Evolutionary conservation across 1,140 invertebrate genomes (phyloP), one percentile per base, ranked within the genome.

Genomic region (Protaetia brevitarsis): DNA sequence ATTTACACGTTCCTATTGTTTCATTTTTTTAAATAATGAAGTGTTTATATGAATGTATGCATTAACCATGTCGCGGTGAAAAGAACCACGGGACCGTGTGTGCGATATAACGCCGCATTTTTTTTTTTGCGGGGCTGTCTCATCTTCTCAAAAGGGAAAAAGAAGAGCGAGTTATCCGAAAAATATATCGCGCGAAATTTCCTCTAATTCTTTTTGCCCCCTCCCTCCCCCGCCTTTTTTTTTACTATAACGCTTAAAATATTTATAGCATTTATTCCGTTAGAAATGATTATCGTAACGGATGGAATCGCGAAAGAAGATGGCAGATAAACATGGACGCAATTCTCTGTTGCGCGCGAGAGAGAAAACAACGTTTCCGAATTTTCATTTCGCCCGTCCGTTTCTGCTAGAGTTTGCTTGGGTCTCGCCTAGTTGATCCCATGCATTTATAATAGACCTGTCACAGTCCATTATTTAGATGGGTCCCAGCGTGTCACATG

Each of bases 361-460:
- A 45, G 16, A 37, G 5, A 45, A 21, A 4, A 19, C 41, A 45
- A 21, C 41, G 10, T 21, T n/a, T 45, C 41, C 13, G 13, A 45
- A 45, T 45, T 45, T 45, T 41, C 37, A 16, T 13, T 41, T 45
- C 41, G 23, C 19, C 16, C 23, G 41, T n/a, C n/a, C n/a, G n/a
- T n/a, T n/a, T n/a, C n/a, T n/a, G n/a, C n/a, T n/a, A 45, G 37
- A 41, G 41, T 45, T 45, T 45, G 23, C 41, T 45, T 45, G 41
- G 41, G 23, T 28, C n/a, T n/a, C 13, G 8, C 23, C 56, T 30
- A 28, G 56, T 58, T 58, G 56, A 30, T 30, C 56, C 26, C 73
- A 75, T 68, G 61, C 63, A 66, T 64, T 68, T 70, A 70, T 69
- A 61, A 68, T 68, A 66, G 66, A 68, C 66, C 66, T 65, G 29